Evolutionary conservation across 2,888 invertebrate species (phyloP).

Genomic region (Drosophila melanosoma): DNA sequence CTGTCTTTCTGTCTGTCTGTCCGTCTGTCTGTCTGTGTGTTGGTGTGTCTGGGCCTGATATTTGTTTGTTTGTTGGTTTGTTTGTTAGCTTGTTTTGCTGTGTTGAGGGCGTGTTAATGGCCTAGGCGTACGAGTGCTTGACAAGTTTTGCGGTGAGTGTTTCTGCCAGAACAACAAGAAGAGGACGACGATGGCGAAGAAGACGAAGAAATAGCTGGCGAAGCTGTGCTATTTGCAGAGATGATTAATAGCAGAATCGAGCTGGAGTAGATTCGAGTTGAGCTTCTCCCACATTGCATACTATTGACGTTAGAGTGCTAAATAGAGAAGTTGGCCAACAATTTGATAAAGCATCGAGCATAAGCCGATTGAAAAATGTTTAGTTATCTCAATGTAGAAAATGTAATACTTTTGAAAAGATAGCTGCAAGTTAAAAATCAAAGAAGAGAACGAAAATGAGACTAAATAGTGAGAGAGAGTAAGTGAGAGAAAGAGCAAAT

Average conservation of each 20-base stretch:
- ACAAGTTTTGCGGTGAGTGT: slow-evolving; percentile 74
- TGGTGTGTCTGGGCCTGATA: slow-evolving; percentile 38
- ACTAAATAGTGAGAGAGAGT: not conserved
- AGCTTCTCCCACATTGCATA: slow-evolving; percentile 9
- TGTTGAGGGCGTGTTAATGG: slow-evolving; percentile 75
- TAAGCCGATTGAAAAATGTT: slow-evolving; percentile 25
- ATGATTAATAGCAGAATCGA: slow-evolving; percentile 62
- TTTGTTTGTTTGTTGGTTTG: slow-evolving; percentile 54
- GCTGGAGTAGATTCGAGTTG: slow-evolving; percentile 14
- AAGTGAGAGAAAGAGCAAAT: not conserved
- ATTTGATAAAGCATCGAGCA: slow-evolving; percentile 17
- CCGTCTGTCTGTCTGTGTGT: slow-evolving; percentile 16
- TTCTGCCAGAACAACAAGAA: slow-evolving; percentile 26
- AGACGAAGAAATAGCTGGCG: slow-evolving; percentile 12
- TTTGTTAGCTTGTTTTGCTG: slow-evolving; percentile 42
- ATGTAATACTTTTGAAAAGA: not conserved
- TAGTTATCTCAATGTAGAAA: not conserved
- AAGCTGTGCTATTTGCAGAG: slow-evolving; percentile 54
- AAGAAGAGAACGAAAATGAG: not conserved
- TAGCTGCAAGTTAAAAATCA: not conserved
- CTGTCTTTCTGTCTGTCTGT: slow-evolving; percentile 10
- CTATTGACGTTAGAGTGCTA: slow-evolving; percentile 27
- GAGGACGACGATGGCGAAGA: not conserved
- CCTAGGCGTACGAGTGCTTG: slow-evolving; percentile 74
- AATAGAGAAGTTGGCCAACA: slow-evolving; percentile 30